Evolutionary conservation across 2,888 invertebrate genomes (phyloP).

Genomic region (Brenthis daphne): DNA sequence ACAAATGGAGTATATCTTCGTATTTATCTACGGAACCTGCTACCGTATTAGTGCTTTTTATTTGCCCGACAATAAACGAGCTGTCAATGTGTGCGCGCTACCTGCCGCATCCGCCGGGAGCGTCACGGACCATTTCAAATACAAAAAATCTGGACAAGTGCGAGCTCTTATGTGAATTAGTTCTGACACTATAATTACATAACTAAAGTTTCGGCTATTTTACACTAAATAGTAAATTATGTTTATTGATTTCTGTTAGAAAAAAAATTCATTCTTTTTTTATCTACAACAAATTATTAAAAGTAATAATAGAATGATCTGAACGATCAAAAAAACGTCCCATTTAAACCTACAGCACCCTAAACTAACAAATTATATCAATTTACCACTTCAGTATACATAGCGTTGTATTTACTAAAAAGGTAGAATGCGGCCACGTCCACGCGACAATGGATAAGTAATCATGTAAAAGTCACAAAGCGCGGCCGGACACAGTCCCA

Average conservation of each 20-base stretch:
- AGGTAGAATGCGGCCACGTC: conserved; percentile 43
- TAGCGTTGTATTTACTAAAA: conserved; percentile 48
- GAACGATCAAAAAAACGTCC: background rate
- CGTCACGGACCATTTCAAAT: conserved; percentile 55
- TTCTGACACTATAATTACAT: background rate
- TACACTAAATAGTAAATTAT: background rate
- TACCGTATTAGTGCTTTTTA: conserved; percentile 46
- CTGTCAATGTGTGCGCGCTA: conserved; percentile 69
- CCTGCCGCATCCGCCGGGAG: conserved; percentile 61
- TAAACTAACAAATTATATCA: conserved; percentile 49
- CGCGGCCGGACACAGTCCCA: conserved; percentile 46
- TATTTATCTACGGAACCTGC: conserved; percentile 42
- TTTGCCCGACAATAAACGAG: conserved; percentile 55
- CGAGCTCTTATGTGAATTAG: background rate
- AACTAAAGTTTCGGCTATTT: too few species aligned
- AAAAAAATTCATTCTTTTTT: too few species aligned
- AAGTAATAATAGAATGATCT: background rate
- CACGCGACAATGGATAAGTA: conserved; percentile 48
- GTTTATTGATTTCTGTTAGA: background rate
- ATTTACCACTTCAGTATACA: conserved; percentile 64
- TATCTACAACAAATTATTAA: too few species aligned
- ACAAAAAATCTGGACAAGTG: conserved; percentile 42
- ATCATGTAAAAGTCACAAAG: conserved; percentile 42
- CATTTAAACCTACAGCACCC: background rate
- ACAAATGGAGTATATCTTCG: conserved; percentile 31